Conservation (phyloP, 2,797 vertebrate genomes). For the Rhadinocentrus ornatus region DNA sequence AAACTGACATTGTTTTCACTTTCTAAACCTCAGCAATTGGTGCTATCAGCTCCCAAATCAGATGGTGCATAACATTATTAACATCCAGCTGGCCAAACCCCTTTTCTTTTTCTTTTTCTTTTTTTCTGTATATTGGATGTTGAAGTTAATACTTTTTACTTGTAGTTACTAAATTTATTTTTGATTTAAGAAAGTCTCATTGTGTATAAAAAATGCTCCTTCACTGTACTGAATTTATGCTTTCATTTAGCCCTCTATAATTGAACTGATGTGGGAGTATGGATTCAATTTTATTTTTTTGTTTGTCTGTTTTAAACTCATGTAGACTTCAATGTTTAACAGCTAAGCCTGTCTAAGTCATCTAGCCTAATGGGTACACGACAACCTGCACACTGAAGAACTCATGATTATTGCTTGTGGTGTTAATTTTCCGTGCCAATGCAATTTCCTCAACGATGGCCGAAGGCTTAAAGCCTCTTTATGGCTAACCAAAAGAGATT, state of each 20-base stretch:
- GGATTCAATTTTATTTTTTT: neutral
- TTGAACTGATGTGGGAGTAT: neutral
- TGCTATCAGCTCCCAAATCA: too few relatives aligned
- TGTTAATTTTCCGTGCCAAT: slow-evolving; percentile 19
- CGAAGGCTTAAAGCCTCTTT: neutral
- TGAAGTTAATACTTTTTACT: neutral
- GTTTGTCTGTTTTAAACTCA: slow-evolving; percentile 1
- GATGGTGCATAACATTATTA: neutral
- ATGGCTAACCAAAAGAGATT: slow-evolving; percentile 14
- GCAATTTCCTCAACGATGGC: slow-evolving; percentile 15
- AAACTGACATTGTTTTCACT: neutral
- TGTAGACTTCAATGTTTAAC: slow-evolving; percentile 6
- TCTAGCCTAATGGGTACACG: slow-evolving; percentile 33
- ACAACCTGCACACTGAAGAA: slow-evolving; percentile 24
- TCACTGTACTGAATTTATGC: too few relatives aligned
- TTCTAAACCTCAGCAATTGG: too few relatives aligned
- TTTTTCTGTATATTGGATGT: too few relatives aligned
- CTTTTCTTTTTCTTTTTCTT: neutral
- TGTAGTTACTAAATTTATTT: neutral
- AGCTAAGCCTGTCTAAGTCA: slow-evolving; percentile 8
- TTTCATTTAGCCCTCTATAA: too few relatives aligned
- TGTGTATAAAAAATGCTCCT: neutral
- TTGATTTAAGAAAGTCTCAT: neutral
- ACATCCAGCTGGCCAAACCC: neutral
- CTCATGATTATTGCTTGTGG: slow-evolving; percentile 25